phyloP scores from a whole-genome alignment of 2,113 vertebrate species.

The Parotia lawesii region DNA sequence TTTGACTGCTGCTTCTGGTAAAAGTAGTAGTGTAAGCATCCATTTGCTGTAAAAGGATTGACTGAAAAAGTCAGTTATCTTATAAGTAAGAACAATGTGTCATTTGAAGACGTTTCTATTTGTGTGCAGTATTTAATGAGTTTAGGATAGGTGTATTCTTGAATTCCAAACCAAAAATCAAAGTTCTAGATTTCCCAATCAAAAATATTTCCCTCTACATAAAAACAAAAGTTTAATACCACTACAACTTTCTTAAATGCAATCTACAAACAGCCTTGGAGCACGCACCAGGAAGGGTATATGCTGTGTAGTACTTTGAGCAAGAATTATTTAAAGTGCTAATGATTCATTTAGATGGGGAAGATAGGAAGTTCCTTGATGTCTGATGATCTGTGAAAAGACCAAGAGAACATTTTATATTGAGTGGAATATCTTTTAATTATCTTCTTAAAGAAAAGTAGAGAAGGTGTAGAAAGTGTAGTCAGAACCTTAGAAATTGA shows the following conservation, averaged over 20 bases:
- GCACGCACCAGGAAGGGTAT: neutral
- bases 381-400: conserved; percentile 14
- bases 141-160: neutral
- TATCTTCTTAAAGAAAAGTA: neutral
- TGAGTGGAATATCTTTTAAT: neutral
- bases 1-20: neutral
- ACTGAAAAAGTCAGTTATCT: neutral
- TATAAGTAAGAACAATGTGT: neutral
- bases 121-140: neutral
- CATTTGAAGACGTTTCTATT: neutral
- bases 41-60: neutral
- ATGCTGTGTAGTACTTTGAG: neutral
- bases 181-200: neutral
- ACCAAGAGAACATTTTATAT: neutral
- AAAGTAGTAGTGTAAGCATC: neutral
- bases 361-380: neutral
- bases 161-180: neutral
- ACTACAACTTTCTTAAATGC: neutral
- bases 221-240: neutral
- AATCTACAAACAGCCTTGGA: neutral
- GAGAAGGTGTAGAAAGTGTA: neutral
- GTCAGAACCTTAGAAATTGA: neutral
- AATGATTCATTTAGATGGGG: conserved; percentile 2
- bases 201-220: neutral
- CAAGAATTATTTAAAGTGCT: neutral